Evolutionary conservation across 2,888 invertebrate species (phyloP), one percentile per base, ranked within the genome.

Genomic region (Sisyra terminalis): DNA sequence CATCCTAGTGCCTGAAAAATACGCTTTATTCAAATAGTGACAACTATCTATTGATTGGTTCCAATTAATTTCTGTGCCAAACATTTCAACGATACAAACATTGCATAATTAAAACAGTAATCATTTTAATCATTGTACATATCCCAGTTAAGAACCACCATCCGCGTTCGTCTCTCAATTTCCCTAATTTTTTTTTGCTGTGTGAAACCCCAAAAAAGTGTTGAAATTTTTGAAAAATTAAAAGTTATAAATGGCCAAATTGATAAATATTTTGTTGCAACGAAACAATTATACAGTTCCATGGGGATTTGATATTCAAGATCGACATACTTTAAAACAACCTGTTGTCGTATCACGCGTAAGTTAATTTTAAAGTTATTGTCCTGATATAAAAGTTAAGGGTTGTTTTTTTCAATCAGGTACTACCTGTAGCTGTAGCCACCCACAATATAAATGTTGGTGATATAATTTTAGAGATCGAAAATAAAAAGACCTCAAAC

Each of bases 191-290:
- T 7, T 24, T n/a, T n/a, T n/a, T n/a, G n/a, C n/a, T n/a, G n/a
- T 24, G 24, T 24, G 24, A 24, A 24, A 7, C 7, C 24, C 24
- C 7, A 3, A 5, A 3, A 24, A 24, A 5, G 24, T 24, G 24
- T 7, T 24, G 3, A 7, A 5, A 24, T 24, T 24, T 24, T 24
- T 24, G 3, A 5, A 24, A 24, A 24, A 5, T 24, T 24, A n/a
- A n/a, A n/a, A n/a, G 24, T 24, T 15, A 37, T 17, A 18, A n/a
- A 42, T 42, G 42, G 18, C 35, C 8, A 35, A 42, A 35, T 18
- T 42, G 16, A 35, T 42, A 34, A 24, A 35, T 42, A 42, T 42
- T 24, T 35, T 35, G 15, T 24, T 42, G 24, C 42, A 42, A 42
- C 16, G 42, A 18, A 42, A 42, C 15, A 35, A 42, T 29, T 42